Evolutionary conservation across 2,888 invertebrate genomes (phyloP).

Genomic region (Synanthedon formicaeformis): DNA sequence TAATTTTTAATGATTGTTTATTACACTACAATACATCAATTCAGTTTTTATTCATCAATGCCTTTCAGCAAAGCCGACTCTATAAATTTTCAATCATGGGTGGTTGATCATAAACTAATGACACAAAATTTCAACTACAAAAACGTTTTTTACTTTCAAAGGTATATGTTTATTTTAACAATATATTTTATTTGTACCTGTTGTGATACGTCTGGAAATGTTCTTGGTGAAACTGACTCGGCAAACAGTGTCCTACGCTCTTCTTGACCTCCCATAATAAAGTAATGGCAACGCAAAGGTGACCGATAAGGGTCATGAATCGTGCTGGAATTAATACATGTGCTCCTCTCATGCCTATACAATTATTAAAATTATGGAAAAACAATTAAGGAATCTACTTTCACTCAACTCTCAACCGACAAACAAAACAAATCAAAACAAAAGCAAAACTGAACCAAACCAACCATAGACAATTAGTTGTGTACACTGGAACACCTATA

Average conservation of each 20-base stretch:
- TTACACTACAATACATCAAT: too few species aligned
- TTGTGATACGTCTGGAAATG: conserved; percentile 69
- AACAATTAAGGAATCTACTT: background rate
- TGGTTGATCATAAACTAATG: too few species aligned
- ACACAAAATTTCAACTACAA: too few species aligned
- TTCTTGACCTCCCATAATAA: conserved; percentile 75
- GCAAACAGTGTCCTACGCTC: conserved; percentile 68
- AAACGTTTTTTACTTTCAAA: background rate
- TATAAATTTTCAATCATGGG: too few species aligned
- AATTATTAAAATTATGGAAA: background rate
- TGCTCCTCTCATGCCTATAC: conserved; percentile 51
- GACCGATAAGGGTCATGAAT: conserved; percentile 77
- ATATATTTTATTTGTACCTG: conserved; percentile 47
- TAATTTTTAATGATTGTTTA: too few species aligned
- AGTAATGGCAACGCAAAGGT: conserved; percentile 75
- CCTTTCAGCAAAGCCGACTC: too few species aligned
- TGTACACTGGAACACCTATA: too few species aligned
- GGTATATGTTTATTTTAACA: background rate
- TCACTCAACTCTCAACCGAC: background rate
- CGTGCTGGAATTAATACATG: conserved; percentile 73
- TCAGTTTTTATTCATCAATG: too few species aligned
- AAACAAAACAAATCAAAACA: background rate
- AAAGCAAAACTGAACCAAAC: background rate
- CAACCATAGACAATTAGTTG: too few species aligned
- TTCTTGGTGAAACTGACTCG: conserved; percentile 52